Percentiles rank a stretch among this genome's conserved stretches.
Conservation (phyloP, 2,113 vertebrate species). For the Corydoras sp. region DNA sequence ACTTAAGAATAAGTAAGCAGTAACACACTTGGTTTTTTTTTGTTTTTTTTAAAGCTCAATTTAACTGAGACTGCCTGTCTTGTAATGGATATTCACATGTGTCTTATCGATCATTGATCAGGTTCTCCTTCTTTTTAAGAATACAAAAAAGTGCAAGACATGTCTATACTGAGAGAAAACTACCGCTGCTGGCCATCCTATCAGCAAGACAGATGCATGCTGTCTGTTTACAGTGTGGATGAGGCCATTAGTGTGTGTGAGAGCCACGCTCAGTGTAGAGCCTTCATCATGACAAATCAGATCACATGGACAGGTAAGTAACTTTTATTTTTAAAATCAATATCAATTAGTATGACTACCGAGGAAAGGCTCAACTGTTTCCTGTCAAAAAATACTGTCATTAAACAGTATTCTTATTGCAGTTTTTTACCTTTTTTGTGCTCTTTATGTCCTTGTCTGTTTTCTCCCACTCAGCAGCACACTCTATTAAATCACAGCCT, state of each 20-base stretch:
- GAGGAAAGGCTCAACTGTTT: neutral
- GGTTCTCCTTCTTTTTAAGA: slow-evolving; percentile 51
- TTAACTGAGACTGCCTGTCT: neutral
- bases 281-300: slow-evolving; percentile 80
- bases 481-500: slow-evolving; percentile 46
- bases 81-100: neutral
- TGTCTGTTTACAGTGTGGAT: slow-evolving; percentile 69
- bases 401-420: slow-evolving; percentile 33
- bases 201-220: slow-evolving; percentile 77
- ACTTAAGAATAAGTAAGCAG: too few relatives aligned
- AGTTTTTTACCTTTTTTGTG: slow-evolving; percentile 20
- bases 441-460: slow-evolving; percentile 7
- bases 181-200: slow-evolving; percentile 86
- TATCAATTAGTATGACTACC: neutral
- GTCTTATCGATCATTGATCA: neutral
- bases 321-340: neutral
- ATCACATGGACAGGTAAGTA: slow-evolving; percentile 81
- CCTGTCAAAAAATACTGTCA: slow-evolving; percentile 33
- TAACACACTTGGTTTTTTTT: too few relatives aligned
- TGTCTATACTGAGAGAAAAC: slow-evolving; percentile 69
- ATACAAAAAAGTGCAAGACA: slow-evolving; percentile 65
- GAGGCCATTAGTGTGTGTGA: slow-evolving; percentile 78
- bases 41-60: too few relatives aligned
- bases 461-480: slow-evolving; percentile 9
- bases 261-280: slow-evolving; percentile 76